Base-by-base conservation (phyloP, 2,797 vertebrate genomes). In the Salarias fasciatus region DNA sequence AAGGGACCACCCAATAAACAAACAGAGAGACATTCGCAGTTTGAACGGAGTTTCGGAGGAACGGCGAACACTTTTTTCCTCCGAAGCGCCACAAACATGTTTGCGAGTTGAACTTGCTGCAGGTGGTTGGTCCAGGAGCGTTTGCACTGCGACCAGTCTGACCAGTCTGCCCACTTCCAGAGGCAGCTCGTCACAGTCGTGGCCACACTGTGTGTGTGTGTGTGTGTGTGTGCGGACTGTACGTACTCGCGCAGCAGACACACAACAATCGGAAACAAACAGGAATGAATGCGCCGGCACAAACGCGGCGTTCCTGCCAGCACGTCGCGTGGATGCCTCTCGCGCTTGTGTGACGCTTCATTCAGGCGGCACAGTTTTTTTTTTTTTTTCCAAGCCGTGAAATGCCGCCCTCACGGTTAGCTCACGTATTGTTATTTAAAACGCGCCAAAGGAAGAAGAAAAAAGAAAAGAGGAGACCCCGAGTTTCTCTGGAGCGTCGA, bases 1-100 rank as follows among this genome's bases (percentile, higher is more conserved):
- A 45, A 66, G 77, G 85, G 85, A 84, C 82, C 84, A 82, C 86
- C 89, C 81, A 72, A 70, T 86, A 83, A 85, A 88, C 80, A 87
- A 90, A 87, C 79, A 87, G 66, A 31, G 52, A 67, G 54, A 63
- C 53, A 29, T 57, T 46, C 5, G n/a, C 38, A 63, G 35, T 55
- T 52, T 29, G n/a, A 46, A 53, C 11, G 42, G 9, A 31, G 45
- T 70, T 69, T 58, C 48, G 13, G 12, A 40, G 1, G 8, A 7
- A 53, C 58, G 53, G 75, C 61, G 55, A 55, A 68, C 13, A 43
- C 24, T 63, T 40, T n/a, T 38, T 61, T 48, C 33, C 35, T 35
- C 35, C 6, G 6, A 6, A 35, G 6, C 42, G 30, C 43, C 48
- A 38, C 12, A 50, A 52, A 43, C 8, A 0, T 44, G 18, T 56